Percentiles rank a stretch among this genome's conserved stretches.
Evolutionary conservation across 1,140 invertebrate genomes (phyloP).

Genomic region (Stenopsyche tienmushanensis): DNA sequence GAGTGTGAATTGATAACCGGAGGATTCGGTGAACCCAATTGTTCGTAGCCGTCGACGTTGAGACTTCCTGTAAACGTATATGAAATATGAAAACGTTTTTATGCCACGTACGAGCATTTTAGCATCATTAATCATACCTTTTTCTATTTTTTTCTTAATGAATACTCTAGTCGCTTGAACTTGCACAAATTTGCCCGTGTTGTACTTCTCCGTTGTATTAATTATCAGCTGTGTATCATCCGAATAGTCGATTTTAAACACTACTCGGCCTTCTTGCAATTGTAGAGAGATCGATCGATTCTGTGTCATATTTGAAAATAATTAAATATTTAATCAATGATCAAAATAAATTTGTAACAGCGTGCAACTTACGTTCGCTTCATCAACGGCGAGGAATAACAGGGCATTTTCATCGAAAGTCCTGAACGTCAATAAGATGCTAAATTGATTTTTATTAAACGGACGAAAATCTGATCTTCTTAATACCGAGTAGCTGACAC

Average conservation of each 20-base stretch:
- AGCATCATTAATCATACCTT: slow-evolving; percentile 50
- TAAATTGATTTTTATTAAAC: slow-evolving; percentile 72
- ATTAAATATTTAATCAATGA: not conserved
- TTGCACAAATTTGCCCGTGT: slow-evolving; percentile 77
- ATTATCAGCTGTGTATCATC: slow-evolving; percentile 65
- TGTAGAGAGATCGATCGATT: slow-evolving; percentile 77
- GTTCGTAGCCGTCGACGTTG: slow-evolving; percentile 70
- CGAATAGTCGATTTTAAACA: slow-evolving; percentile 73
- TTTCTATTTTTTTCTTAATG: slow-evolving; percentile 58
- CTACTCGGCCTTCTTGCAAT: slow-evolving; percentile 72
- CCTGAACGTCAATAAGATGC: slow-evolving; percentile 77
- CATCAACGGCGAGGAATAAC: slow-evolving; percentile 79
- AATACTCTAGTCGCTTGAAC: slow-evolving; percentile 67
- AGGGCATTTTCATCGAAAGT: slow-evolving; percentile 87
- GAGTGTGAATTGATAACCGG: slow-evolving; percentile 56
- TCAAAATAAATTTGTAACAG: slow-evolving; percentile 28
- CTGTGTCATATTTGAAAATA: slow-evolving; percentile 51
- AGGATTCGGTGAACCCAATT: slow-evolving; percentile 63
- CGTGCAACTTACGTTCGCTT: slow-evolving; percentile 57
- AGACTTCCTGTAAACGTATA: slow-evolving; percentile 59
- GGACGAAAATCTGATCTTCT: slow-evolving; percentile 60
- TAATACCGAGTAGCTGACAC: slow-evolving; percentile 75
- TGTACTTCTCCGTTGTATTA: slow-evolving; percentile 71
- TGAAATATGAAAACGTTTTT: slow-evolving; percentile 23
- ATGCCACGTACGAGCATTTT: no score